These are phyloP conservation scores for Diadegma fenestrale DNA, from an alignment of 2,888 invertebrate species.

Conservation along the genomic window DNA sequence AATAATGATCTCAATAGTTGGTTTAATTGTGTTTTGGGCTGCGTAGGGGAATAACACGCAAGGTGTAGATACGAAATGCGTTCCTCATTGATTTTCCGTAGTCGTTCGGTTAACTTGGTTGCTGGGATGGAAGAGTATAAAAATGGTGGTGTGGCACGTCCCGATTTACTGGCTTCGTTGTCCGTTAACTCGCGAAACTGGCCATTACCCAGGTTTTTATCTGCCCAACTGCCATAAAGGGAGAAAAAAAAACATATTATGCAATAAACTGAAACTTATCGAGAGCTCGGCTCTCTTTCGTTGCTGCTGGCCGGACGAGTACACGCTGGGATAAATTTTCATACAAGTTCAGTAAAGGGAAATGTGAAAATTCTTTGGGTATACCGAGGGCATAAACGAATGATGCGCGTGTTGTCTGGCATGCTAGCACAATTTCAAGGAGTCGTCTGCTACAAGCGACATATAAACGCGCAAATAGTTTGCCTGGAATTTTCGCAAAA, in stretches of 20 bases:
- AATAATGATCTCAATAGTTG: neutral
- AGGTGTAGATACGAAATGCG: neutral
- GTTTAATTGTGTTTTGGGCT: neutral
- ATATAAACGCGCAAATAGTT: constrained; percentile 61
- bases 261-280: constrained; percentile 41
- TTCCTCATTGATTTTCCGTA: neutral
- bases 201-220: constrained; percentile 14
- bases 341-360: constrained; percentile 27
- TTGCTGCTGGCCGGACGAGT: neutral
- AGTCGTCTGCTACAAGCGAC: constrained; percentile 22
- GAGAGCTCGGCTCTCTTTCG: constrained; percentile 13
- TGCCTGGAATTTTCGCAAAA: constrained; percentile 55
- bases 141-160: neutral
- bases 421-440: constrained; percentile 17
- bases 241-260: constrained; percentile 19
- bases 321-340: constrained; percentile 38
- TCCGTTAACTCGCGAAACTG: constrained; percentile 22
- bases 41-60: neutral
- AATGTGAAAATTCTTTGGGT: constrained; percentile 51
- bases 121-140: neutral
- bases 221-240: neutral
- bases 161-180: constrained; percentile 15
- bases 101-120: neutral
- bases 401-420: constrained; percentile 20
- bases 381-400: constrained; percentile 12